A percentile compares a stretch with the other conserved stretches of the same genome.
phyloP scores from a whole-genome alignment of 2,888 invertebrate species.

The Branchinecta sandiegonensis region DNA sequence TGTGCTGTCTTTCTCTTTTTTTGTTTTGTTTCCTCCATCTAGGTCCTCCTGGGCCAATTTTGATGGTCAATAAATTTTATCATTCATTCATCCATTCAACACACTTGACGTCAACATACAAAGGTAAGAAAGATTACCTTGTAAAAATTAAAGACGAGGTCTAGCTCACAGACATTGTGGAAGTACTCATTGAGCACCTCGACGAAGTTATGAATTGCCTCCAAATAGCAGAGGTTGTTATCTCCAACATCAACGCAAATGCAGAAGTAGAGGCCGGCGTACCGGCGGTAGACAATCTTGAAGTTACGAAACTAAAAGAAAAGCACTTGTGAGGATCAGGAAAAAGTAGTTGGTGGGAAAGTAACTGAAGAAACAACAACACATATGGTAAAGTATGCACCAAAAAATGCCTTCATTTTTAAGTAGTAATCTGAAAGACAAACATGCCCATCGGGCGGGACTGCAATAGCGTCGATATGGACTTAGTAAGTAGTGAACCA shows the following conservation, averaged over 20 bases:
- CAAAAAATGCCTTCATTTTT: too few relatives aligned
- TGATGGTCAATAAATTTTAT: background rate
- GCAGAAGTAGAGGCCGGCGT: constrained; percentile 97
- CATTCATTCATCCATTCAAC: background rate
- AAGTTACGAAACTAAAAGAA: constrained; percentile 87
- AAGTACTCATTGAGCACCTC: constrained; percentile 99
- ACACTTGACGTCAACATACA: background rate
- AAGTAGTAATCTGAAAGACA: too few relatives aligned
- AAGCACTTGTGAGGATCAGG: background rate
- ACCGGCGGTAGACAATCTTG: constrained; percentile 97
- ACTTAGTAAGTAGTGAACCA: too few relatives aligned
- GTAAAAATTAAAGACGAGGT: constrained; percentile 98
- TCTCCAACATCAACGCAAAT: constrained; percentile 99
- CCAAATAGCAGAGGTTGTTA: constrained; percentile 95
- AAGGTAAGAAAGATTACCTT: constrained; percentile 45
- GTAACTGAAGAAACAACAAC: too few relatives aligned
- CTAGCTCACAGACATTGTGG: constrained; percentile 98
- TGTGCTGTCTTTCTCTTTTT: too few relatives aligned
- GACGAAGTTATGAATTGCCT: constrained; percentile 99
- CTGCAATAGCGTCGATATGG: too few relatives aligned
- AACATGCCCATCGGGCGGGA: too few relatives aligned
- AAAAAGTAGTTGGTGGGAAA: too few relatives aligned
- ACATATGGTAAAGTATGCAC: too few relatives aligned
- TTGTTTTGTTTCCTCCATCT: too few relatives aligned
- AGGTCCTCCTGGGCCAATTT: too few relatives aligned